A percentile compares a stretch with the other conserved stretches of the same genome.
phyloP scores from a whole-genome alignment of 2,797 vertebrate genomes.

The Ibycter americanus region DNA sequence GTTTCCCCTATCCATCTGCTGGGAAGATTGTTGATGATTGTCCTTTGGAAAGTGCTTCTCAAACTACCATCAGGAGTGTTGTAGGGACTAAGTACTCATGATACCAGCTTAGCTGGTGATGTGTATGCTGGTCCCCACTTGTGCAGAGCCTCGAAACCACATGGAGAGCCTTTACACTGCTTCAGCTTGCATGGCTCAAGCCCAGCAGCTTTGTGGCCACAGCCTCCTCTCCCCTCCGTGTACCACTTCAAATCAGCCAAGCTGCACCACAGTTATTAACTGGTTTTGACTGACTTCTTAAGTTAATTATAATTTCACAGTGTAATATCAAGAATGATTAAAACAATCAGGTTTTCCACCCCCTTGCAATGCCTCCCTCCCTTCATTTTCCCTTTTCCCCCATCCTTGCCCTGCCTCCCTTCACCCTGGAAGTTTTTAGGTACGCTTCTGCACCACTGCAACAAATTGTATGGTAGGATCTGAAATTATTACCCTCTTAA shows the following conservation, averaged over 20 bases:
- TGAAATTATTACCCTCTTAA: slow-evolving; percentile 66
- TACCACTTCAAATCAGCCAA: slow-evolving; percentile 26
- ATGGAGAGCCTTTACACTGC: background rate
- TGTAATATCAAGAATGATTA: slow-evolving; percentile 68
- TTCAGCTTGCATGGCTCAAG: background rate
- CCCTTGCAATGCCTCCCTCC: background rate
- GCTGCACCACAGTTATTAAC: slow-evolving; percentile 45
- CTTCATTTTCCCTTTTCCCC: background rate
- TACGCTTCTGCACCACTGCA: slow-evolving; percentile 52
- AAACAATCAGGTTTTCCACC: slow-evolving; percentile 58
- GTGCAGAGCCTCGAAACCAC: background rate
- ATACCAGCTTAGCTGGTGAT: background rate
- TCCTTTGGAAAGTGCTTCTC: background rate
- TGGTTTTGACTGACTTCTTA: slow-evolving; percentile 66
- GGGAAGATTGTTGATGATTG: background rate
- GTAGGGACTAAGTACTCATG: fast-evolving
- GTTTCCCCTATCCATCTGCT: background rate
- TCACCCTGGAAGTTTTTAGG: slow-evolving; percentile 48
- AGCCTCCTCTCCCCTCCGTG: background rate
- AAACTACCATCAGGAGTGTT: background rate
- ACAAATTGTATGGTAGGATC: slow-evolving; percentile 25
- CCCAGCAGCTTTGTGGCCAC: background rate
- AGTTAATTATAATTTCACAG: slow-evolving; percentile 70
- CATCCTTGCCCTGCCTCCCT: background rate
- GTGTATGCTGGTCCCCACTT: background rate